These are phyloP conservation scores for Tylochromis polylepis DNA, from an alignment of 2,113 vertebrate genomes.

Conservation along the genomic window DNA sequence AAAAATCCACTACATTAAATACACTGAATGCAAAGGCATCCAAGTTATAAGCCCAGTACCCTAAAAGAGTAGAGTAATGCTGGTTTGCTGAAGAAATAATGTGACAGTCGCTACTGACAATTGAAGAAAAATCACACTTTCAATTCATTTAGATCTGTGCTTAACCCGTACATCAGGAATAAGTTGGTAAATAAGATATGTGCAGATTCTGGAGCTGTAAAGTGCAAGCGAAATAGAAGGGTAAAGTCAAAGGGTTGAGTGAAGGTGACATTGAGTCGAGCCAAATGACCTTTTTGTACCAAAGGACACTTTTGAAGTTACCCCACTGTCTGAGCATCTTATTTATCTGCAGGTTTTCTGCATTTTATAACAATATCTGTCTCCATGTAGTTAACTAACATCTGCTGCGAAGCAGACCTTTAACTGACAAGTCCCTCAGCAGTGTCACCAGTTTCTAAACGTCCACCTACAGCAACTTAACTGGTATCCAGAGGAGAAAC, in stretches of 20 bases:
- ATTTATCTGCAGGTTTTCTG: not conserved
- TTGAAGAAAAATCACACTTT: not conserved
- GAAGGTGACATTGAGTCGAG: slow-evolving; percentile 72
- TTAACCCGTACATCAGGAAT: not conserved
- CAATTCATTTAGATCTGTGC: not conserved
- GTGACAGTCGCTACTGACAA: not conserved
- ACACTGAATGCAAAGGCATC: not conserved
- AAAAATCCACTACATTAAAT: not conserved
- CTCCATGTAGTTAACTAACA: not conserved
- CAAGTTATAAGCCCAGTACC: not conserved
- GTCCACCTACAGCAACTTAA: not conserved
- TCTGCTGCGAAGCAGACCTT: not conserved
- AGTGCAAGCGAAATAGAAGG: not conserved
- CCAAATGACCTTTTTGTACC: slow-evolving; percentile 44
- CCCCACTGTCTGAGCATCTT: not conserved
- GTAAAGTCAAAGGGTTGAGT: slow-evolving; percentile 1
- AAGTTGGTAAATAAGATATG: not conserved
- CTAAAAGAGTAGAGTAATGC: not conserved
- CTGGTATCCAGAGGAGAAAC: not conserved
- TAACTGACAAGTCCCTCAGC: not conserved
- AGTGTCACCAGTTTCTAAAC: not conserved
- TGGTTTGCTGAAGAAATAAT: not conserved
- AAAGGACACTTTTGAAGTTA: not conserved
- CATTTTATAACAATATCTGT: not conserved
- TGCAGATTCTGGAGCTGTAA: not conserved